Conservation (phyloP, 2,113 vertebrate species). For the Regulus satrapa region DNA sequence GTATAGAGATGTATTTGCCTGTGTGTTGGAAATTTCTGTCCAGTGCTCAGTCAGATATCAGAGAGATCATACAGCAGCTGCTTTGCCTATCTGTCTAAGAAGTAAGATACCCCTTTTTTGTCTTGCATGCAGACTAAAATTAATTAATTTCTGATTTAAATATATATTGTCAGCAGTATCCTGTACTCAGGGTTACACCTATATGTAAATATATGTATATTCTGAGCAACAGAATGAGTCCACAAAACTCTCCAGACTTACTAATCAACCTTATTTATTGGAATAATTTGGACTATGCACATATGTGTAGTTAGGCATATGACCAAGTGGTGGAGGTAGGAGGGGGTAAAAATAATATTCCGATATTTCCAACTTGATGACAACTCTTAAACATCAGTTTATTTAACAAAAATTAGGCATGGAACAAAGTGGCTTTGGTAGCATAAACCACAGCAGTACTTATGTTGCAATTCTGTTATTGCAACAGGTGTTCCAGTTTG, state of each 20-base stretch:
- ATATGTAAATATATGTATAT: too few relatives aligned
- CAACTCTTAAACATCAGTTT: background rate
- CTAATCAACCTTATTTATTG: background rate
- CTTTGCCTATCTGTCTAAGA: background rate
- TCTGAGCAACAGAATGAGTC: rapidly evolving
- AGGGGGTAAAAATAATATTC: background rate
- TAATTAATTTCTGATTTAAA: background rate
- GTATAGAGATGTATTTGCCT: background rate
- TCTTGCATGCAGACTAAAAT: background rate
- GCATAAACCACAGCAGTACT: background rate
- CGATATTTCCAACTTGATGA: background rate
- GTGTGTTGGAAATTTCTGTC: background rate
- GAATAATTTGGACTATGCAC: background rate
- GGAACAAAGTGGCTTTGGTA: background rate
- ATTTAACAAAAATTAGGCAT: background rate
- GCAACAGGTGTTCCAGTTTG: slow-evolving; percentile 7
- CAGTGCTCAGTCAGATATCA: background rate
- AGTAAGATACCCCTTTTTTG: background rate
- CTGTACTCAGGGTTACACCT: background rate
- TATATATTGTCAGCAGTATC: background rate
- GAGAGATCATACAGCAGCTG: background rate
- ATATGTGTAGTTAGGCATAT: background rate
- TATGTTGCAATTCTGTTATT: background rate
- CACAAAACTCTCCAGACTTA: background rate
- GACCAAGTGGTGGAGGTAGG: background rate